Base-by-base conservation (phyloP, 2,113 vertebrate species). In the Oxygymnocypris stewartii region DNA sequence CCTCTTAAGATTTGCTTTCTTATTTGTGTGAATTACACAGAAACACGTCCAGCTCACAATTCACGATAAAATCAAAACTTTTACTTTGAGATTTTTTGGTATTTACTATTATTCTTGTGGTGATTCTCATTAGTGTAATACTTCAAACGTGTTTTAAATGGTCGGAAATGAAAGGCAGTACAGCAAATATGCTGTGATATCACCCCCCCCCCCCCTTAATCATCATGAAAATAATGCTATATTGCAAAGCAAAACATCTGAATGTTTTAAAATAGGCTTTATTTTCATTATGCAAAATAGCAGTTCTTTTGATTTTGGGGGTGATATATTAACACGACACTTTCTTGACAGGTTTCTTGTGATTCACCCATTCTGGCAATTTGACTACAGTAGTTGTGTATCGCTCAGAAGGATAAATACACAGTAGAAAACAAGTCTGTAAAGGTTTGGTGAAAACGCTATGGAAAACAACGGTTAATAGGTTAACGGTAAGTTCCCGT, bases 231-330 rank as follows among this genome's bases (percentile, higher is more conserved):
- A 42, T 74, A 42, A 42, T 74, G 4, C 20, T 23, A 8, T n/a
- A 42, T 12, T 74, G 40, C 71, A 74, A n/a, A 3, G 40, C 71
- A 74, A n/a, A 74, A 74, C 42, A 23, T 0, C 31, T 71, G 7
- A 71, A 40, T 71, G 67, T 31, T 69, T 69, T 35, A 35, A 18
- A 67, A 18, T 35, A 69, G 3, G 67, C 6, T 37, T 37, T 71
- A 71, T 71, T 71, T 71, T 23, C 35, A 40, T 71, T 40, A 73
- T 40, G 69, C 35, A 73, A 73, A 73, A 73, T 40, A 40, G 40
- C 40, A 40, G 18, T 40, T 73, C 35, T 73, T 40, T 35, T 73
- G 73, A 47, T 75, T 47, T 47, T 75, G 73, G 20, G 12, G 20
- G 40, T 47, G 73, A 75, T 44, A 1, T 44, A 75, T 44, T 14